phyloP scores from a whole-genome alignment of 2,888 invertebrate species.

The Tipula lateralis region DNA sequence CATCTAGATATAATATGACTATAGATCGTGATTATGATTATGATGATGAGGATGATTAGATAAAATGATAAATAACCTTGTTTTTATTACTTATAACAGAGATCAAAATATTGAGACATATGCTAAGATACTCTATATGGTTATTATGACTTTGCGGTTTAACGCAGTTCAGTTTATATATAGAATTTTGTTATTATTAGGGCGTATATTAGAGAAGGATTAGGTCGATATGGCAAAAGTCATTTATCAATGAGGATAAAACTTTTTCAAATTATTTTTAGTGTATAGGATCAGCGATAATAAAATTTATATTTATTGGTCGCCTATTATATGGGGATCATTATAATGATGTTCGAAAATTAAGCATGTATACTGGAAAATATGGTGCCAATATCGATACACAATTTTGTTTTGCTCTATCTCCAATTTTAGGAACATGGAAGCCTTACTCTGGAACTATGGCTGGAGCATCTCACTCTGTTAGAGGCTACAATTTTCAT shows the following conservation, averaged over 20 bases:
- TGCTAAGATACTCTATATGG: background rate
- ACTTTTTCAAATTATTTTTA: background rate
- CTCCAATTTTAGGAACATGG: too few species aligned
- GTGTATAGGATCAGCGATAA: background rate
- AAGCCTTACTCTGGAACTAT: too few species aligned
- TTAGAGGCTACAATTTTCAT: too few species aligned
- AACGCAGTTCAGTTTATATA: background rate
- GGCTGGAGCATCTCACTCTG: too few species aligned
- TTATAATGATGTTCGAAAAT: too few species aligned
- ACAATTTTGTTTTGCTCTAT: too few species aligned
- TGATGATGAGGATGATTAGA: slow-evolving; percentile 24
- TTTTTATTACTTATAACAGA: background rate
- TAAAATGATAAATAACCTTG: slow-evolving; percentile 11
- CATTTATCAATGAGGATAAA: background rate
- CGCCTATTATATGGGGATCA: too few species aligned
- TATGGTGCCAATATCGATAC: too few species aligned
- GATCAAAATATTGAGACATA: slow-evolving; percentile 19
- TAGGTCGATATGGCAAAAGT: background rate
- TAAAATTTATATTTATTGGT: background rate
- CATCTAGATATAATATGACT: background rate
- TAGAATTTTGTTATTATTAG: background rate
- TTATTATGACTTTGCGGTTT: background rate
- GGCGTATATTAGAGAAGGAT: background rate
- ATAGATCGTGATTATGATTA: slow-evolving; percentile 5
- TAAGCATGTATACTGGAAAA: too few species aligned